Conservation (phyloP, 2,888 invertebrate species). For the Mellilla xanthometata region DNA sequence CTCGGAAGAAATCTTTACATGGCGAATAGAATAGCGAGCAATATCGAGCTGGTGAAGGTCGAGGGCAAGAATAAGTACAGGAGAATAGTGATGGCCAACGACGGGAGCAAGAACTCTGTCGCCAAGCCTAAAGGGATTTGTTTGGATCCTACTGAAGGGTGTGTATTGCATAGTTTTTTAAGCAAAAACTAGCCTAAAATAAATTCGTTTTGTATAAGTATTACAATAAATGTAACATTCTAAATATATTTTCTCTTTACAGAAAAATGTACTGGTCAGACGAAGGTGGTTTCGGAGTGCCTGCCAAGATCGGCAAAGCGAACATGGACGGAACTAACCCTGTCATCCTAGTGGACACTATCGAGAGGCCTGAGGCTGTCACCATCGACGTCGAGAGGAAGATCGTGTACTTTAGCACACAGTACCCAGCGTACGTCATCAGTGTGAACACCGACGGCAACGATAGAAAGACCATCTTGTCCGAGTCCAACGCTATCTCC, state of each 20-base stretch:
- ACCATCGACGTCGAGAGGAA: constrained; percentile 92
- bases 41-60: constrained; percentile 93
- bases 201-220: no score
- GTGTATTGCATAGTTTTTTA: no score
- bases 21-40: constrained; percentile 94
- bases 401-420: constrained; percentile 93
- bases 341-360: constrained; percentile 86
- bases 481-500: constrained; percentile 87
- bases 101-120: constrained; percentile 92
- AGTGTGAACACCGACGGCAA: constrained; percentile 89
- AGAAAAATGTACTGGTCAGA: constrained; percentile 97
- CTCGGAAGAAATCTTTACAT: constrained; percentile 96
- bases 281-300: constrained; percentile 94
- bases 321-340: constrained; percentile 96
- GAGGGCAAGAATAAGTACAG: constrained; percentile 93
- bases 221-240: no score
- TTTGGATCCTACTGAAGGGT: constrained; percentile 96
- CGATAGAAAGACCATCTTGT: constrained; percentile 85
- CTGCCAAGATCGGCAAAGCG: constrained; percentile 93
- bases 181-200: no score
- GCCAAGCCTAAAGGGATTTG: constrained; percentile 94
- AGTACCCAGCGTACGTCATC: constrained; percentile 87
- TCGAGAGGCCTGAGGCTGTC: constrained; percentile 91
- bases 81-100: constrained; percentile 93
- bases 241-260: constrained; percentile 30